Base-by-base conservation (phyloP, 2,797 vertebrate species). In the Morelia viridis region DNA sequence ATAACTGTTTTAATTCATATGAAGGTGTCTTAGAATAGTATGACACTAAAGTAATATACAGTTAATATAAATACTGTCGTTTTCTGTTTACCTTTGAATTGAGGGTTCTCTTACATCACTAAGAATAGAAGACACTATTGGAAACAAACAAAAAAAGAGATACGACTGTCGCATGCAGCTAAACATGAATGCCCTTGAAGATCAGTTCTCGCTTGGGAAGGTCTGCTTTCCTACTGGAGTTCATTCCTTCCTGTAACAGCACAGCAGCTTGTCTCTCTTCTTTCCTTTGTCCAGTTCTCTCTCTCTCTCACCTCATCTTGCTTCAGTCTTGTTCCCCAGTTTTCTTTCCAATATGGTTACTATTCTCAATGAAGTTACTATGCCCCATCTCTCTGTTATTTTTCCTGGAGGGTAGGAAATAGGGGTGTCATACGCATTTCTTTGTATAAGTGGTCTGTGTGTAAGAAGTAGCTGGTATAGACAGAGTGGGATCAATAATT, bases 11-110 rank as follows among this genome's bases (percentile, higher is more conserved):
- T 93, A 87, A 15, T 89, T 94, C 35, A 85, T 53, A 64, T 80
- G 80, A 94, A 95, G 95, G 92, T 93, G 94, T 93, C 92, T 88
- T 94, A 95, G 95, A 96, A 41, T 95, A 96, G 95, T 95, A 95
- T 95, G 92, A 92, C 95, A 95, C 93, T 96, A 95, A 92, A 94
- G 91, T 93, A 94, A 83, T 91, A 88, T 11, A 35, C 41, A 10
- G 46, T 26, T 15, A 86, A 93, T 86, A 10, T 76, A 94, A 95
- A 90, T 84, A 65, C 87, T 94, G 94, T 61, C 62, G 91, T 61
- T 91, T 60, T 28, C 53, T 9, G 22, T 24, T 80, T 68, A 94
- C 92, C 93, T 92, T 92, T 91, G 80, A 92, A 94, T 87, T 19
- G 88, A 95, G 17, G 6, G 24, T 84, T 85, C 93, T 89, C n/a